These are phyloP conservation scores for Urosaurus nigricauda DNA, from an alignment of 2,797 vertebrate species.

Conservation along the genomic window DNA sequence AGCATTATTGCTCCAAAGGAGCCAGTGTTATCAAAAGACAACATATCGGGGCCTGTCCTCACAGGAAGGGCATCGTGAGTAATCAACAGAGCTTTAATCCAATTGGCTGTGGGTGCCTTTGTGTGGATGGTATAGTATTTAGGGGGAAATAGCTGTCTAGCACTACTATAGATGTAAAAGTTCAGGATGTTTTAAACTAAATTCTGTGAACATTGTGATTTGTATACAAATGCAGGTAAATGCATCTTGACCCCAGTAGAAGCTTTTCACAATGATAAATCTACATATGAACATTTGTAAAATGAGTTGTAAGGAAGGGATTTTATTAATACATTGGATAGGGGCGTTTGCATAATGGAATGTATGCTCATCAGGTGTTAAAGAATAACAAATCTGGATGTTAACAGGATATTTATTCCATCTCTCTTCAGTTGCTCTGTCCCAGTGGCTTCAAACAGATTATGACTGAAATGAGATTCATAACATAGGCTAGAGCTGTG, in stretches of 20 bases:
- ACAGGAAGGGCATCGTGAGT: slow-evolving; percentile 82
- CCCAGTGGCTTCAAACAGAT: background rate
- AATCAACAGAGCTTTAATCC: slow-evolving; percentile 75
- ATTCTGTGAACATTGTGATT: background rate
- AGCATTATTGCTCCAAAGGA: slow-evolving; percentile 84
- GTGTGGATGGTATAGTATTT: background rate
- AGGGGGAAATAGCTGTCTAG: slow-evolving; percentile 9
- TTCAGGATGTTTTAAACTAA: too few relatives aligned
- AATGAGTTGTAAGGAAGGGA: background rate
- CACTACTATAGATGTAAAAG: background rate
- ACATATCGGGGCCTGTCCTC: slow-evolving; percentile 79
- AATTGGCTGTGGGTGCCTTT: slow-evolving; percentile 77
- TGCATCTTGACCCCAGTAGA: background rate
- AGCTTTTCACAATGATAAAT: background rate
- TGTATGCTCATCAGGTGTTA: background rate
- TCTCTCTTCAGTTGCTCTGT: background rate
- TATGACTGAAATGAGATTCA: background rate
- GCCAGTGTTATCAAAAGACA: slow-evolving; percentile 85
- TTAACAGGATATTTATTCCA: background rate
- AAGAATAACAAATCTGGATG: background rate
- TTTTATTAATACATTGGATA: background rate
- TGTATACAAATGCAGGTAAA: background rate
- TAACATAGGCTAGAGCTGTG: background rate
- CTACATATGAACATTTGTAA: background rate
- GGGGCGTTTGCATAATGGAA: background rate